phyloP scores from a whole-genome alignment of 92 coral and sea anemone species.

The Chrysogorgia sp. region DNA sequence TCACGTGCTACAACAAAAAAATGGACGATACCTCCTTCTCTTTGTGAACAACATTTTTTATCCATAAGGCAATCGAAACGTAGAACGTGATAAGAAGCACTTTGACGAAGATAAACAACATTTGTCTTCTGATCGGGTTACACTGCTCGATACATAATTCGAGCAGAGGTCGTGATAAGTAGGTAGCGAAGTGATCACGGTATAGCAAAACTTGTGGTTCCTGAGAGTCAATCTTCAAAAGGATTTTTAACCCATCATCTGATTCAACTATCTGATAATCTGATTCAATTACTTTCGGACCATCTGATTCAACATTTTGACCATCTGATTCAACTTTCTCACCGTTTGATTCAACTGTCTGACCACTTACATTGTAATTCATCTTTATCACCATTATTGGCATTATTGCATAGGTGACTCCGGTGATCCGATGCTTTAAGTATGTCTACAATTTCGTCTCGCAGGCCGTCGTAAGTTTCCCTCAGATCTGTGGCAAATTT shows the following conservation, averaged over 20 bases:
- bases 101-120: slow-evolving; percentile 33
- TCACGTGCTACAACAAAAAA: slow-evolving; percentile 39
- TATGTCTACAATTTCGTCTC: slow-evolving; percentile 50
- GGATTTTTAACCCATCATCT: slow-evolving; percentile 3
- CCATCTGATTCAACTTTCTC: too few species aligned
- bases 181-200: slow-evolving; percentile 37
- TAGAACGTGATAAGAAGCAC: slow-evolving; percentile 55
- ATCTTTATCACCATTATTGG: background rate
- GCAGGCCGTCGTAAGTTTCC: slow-evolving; percentile 51
- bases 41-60: slow-evolving; percentile 55
- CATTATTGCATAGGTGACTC: background rate
- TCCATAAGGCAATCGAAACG: slow-evolving; percentile 51
- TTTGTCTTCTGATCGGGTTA: slow-evolving; percentile 51
- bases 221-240: background rate
- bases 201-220: slow-evolving; percentile 24
- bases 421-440: slow-evolving; percentile 43
- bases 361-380: too few species aligned
- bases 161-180: slow-evolving; percentile 35
- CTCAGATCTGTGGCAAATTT: slow-evolving; percentile 35
- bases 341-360: too few species aligned
- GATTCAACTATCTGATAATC: slow-evolving; percentile 2
- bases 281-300: too few species aligned
- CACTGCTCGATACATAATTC: slow-evolving; percentile 49
- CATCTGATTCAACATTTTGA: too few species aligned
- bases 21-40: slow-evolving; percentile 54